A percentile compares a stretch with the other conserved stretches of the same genome.
Conservation (phyloP, 2,888 invertebrate species). For the Polymixis lichenea region DNA sequence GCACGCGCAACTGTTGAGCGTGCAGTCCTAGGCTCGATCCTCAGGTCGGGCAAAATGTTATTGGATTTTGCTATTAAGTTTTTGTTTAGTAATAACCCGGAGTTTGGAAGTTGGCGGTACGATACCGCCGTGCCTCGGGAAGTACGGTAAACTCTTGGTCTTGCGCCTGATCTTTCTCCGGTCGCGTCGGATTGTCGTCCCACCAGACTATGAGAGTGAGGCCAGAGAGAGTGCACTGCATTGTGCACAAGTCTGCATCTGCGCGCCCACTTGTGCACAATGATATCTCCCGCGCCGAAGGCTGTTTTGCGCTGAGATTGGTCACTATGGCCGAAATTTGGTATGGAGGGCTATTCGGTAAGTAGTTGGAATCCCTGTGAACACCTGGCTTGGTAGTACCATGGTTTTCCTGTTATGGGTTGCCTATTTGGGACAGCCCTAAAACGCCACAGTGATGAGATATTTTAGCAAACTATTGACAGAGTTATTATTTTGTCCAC, state of each 20-base stretch:
- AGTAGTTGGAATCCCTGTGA: neutral
- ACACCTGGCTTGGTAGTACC: neutral
- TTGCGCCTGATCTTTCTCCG: neutral
- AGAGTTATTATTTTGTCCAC: neutral
- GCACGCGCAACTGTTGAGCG: neutral
- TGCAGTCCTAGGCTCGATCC: neutral
- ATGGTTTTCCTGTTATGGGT: neutral
- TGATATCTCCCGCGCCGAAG: too few species aligned
- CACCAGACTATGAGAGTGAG: neutral
- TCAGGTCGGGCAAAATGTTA: neutral
- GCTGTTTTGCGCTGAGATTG: neutral
- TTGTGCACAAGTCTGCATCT: too few species aligned
- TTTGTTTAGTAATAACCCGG: neutral
- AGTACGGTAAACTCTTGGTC: neutral
- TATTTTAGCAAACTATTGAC: neutral
- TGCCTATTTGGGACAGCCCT: neutral
- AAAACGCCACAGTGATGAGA: neutral
- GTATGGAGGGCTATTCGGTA: neutral
- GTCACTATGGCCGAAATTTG: neutral
- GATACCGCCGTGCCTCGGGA: neutral
- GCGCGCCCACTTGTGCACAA: neutral
- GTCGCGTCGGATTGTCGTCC: neutral
- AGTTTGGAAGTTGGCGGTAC: neutral
- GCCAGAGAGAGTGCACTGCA: neutral
- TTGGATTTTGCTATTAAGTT: neutral